These are phyloP conservation scores for Cybosia mesomella DNA, from an alignment of 2,888 invertebrate species.

Conservation along the genomic window DNA sequence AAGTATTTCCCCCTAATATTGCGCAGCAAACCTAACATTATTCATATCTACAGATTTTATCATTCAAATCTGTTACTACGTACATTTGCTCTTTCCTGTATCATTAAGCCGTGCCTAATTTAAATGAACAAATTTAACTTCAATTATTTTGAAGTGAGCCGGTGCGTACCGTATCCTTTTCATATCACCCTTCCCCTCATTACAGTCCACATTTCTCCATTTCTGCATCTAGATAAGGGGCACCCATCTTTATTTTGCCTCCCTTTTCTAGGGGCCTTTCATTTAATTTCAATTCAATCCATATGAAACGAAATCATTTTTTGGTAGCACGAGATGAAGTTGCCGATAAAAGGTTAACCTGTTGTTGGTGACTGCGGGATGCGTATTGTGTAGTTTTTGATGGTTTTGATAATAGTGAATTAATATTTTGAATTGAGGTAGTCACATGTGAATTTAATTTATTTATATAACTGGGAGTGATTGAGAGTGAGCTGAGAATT, in stretches of 20 bases:
- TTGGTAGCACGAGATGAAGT: slow-evolving; percentile 77
- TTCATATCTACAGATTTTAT: slow-evolving; percentile 50
- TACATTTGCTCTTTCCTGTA: slow-evolving; percentile 56
- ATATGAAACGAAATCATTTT: slow-evolving; percentile 81
- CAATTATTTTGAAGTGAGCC: slow-evolving; percentile 85
- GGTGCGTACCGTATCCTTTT: slow-evolving; percentile 81
- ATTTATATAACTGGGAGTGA: not conserved
- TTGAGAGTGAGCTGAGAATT: not conserved
- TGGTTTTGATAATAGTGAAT: slow-evolving; percentile 49
- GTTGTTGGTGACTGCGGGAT: slow-evolving; percentile 72
- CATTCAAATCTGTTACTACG: slow-evolving; percentile 50
- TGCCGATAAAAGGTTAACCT: slow-evolving; percentile 74
- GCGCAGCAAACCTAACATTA: slow-evolving; percentile 24
- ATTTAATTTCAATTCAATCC: slow-evolving; percentile 84
- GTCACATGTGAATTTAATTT: slow-evolving; percentile 36
- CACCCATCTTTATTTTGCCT: slow-evolving; percentile 79
- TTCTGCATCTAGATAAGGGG: slow-evolving; percentile 84
- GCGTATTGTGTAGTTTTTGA: slow-evolving; percentile 57
- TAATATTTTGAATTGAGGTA: slow-evolving; percentile 36
- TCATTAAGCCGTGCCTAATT: slow-evolving; percentile 73
- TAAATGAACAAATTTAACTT: slow-evolving; percentile 86
- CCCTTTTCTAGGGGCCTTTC: slow-evolving; percentile 76
- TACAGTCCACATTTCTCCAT: slow-evolving; percentile 82
- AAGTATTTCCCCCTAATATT: slow-evolving; percentile 14
- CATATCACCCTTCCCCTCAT: slow-evolving; percentile 83